These are phyloP conservation scores for Ptilonorhynchus violaceus DNA, from an alignment of 2,113 vertebrate species.

Conservation along the genomic window DNA sequence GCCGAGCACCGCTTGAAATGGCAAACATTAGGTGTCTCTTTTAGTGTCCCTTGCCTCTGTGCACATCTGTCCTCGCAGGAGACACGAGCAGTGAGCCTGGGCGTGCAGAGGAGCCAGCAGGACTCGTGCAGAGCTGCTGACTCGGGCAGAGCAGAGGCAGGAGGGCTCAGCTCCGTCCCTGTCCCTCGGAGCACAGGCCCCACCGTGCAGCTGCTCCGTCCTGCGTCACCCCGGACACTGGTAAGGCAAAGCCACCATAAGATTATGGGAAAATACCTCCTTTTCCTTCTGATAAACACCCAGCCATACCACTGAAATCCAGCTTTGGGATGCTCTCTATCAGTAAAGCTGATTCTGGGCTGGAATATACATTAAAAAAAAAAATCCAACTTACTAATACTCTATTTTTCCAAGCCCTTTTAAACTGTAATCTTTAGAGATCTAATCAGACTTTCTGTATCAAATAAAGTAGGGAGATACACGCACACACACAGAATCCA, in stretches of 20 bases:
- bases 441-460: neutral
- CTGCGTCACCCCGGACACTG: neutral
- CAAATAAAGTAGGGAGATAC: neutral
- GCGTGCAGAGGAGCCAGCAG: neutral
- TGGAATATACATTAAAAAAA: neutral
- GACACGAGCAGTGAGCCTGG: neutral
- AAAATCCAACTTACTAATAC: neutral
- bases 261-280: neutral
- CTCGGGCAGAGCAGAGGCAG: neutral
- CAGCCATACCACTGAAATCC: neutral
- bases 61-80: neutral
- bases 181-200: neutral
- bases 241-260: neutral
- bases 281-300: neutral
- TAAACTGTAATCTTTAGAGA: neutral
- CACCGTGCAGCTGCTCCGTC: neutral
- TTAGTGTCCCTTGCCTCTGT: fast-evolving
- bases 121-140: neutral
- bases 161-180: neutral
- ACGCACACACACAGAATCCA: neutral
- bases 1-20: neutral
- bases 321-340: neutral
- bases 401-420: neutral
- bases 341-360: neutral
- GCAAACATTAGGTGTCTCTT: neutral